A percentile compares a stretch with the other conserved stretches of the same genome.
phyloP scores from a whole-genome alignment of 2,113 vertebrate genomes.

The Cynoglossus semilaevis region DNA sequence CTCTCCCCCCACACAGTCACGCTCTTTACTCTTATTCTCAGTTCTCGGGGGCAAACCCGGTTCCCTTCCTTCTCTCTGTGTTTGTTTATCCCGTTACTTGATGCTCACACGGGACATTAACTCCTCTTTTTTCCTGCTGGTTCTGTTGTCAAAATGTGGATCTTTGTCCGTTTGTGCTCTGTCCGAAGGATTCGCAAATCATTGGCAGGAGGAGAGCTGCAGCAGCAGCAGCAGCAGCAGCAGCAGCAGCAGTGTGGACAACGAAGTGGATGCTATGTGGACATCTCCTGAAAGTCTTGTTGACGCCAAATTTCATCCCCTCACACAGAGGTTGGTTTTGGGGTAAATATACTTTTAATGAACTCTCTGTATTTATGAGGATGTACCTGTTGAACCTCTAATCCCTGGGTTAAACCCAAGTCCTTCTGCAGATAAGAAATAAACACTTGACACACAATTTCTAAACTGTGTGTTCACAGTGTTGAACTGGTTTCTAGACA shows the following conservation, averaged over 20 bases:
- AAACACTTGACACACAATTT: not conserved
- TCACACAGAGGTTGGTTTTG: conserved; percentile 30
- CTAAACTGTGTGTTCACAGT: not conserved
- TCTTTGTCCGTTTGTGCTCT: not conserved
- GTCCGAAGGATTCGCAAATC: conserved; percentile 5
- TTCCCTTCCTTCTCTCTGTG: not conserved
- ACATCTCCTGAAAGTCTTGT: conserved; percentile 40
- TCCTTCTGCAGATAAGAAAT: conserved; percentile 7
- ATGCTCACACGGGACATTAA: not conserved
- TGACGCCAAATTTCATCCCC: conserved; percentile 15
- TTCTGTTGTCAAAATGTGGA: conserved; percentile 31
- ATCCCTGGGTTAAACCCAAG: conserved; percentile 9
- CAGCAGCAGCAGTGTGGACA: conserved; percentile 21
- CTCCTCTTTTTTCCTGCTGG: not conserved
- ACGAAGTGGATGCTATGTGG: conserved; percentile 38
- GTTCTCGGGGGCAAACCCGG: not conserved
- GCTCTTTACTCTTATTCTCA: not conserved
- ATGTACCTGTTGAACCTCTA: conserved; percentile 1
- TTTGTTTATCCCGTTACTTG: not conserved
- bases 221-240: conserved; percentile 19
- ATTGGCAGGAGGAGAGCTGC: not conserved
- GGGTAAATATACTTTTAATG: not conserved
- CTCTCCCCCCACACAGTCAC: conserved; percentile 6
- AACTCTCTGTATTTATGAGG: not conserved
- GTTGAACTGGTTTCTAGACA: not conserved